Percentiles rank a stretch among this genome's conserved stretches.
Evolutionary conservation across 2,113 vertebrate species (phyloP).

Genomic region (Platysteira castanea): DNA sequence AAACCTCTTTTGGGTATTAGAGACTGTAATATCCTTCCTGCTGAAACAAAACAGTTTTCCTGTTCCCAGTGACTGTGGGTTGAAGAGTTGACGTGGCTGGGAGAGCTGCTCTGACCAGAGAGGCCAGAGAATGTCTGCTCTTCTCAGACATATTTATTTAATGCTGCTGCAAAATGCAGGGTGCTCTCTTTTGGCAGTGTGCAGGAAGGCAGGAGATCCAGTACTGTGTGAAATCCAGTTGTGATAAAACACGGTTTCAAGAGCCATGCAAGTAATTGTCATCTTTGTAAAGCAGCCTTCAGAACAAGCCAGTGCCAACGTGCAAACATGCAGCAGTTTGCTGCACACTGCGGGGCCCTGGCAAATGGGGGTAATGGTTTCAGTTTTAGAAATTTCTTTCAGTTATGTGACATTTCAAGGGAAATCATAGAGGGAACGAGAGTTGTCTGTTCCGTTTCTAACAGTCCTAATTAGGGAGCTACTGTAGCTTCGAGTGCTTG

Average conservation of each 20-base stretch:
- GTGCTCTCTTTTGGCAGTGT: neutral
- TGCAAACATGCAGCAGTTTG: neutral
- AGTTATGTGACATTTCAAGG: neutral
- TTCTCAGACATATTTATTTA: neutral
- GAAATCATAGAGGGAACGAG: neutral
- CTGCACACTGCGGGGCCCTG: neutral
- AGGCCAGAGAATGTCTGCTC: neutral
- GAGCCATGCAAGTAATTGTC: neutral
- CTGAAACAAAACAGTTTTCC: slow-evolving; percentile 5
- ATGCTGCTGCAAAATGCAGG: neutral
- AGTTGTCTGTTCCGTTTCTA: neutral
- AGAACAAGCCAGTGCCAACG: neutral
- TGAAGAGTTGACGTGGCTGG: neutral
- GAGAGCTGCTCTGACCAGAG: neutral
- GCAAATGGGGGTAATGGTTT: neutral
- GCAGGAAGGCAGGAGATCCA: neutral
- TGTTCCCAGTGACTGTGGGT: neutral
- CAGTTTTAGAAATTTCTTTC: neutral
- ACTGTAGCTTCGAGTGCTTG: neutral
- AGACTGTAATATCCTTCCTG: neutral
- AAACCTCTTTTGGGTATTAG: slow-evolving; percentile 10
- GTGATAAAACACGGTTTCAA: neutral
- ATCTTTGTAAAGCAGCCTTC: neutral
- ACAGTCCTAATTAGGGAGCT: neutral
- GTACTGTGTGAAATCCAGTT: neutral